A percentile compares a stretch with the other conserved stretches of the same genome.
phyloP scores from a whole-genome alignment of 2,797 vertebrate species.

The Melanotaenia boesemani region DNA sequence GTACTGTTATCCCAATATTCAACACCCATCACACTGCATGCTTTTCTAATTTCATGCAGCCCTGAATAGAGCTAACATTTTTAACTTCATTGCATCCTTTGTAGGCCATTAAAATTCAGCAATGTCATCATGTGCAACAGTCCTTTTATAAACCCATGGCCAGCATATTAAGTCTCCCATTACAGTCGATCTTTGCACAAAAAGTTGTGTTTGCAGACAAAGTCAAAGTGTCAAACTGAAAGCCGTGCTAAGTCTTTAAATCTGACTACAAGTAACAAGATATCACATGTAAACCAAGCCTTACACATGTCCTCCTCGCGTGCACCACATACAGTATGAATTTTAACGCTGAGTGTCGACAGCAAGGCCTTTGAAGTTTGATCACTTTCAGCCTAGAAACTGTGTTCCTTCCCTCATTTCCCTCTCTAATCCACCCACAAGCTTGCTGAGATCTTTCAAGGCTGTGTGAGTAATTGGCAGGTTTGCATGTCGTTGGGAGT shows the following conservation, averaged over 20 bases:
- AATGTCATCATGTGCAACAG: too few species aligned
- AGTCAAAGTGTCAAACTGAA: slow-evolving; percentile 4
- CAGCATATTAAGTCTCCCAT: too few species aligned
- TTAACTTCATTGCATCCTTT: neutral
- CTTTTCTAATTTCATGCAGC: too few species aligned
- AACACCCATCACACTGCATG: too few species aligned
- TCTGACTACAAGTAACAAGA: slow-evolving; percentile 11
- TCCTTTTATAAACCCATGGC: too few species aligned
- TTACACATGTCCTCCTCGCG: slow-evolving; percentile 12
- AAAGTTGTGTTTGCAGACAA: neutral
- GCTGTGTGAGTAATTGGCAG: slow-evolving; percentile 64
- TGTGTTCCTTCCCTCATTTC: slow-evolving; percentile 27
- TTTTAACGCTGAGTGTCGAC: slow-evolving; percentile 11
- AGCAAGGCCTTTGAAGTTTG: slow-evolving; percentile 53
- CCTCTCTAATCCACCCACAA: slow-evolving; percentile 61
- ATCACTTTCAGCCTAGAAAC: slow-evolving; percentile 40
- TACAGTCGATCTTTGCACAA: neutral
- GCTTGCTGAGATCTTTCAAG: slow-evolving; percentile 39
- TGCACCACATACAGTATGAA: slow-evolving; percentile 18
- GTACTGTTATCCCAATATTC: too few species aligned
- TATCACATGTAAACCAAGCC: slow-evolving; percentile 29
- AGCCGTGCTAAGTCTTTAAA: slow-evolving; percentile 6
- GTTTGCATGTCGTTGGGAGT: slow-evolving; percentile 33
- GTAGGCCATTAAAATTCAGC: neutral
- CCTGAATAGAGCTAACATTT: neutral